A percentile compares a stretch with the other conserved stretches of the same genome.
Conservation (phyloP, 2,888 invertebrate genomes). For the Autographa gamma region DNA sequence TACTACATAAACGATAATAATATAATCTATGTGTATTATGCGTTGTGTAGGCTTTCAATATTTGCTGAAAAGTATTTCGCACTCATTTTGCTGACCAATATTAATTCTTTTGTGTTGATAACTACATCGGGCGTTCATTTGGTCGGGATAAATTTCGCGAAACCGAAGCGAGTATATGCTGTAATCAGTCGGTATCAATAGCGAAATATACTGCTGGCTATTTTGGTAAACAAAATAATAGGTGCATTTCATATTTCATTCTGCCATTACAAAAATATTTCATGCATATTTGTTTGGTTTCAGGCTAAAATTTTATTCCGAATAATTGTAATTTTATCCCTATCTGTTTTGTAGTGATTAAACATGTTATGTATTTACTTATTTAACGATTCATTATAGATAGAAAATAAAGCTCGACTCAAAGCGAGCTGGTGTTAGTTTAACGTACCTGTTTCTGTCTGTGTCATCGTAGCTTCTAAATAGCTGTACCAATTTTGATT, state of each 20-base stretch:
- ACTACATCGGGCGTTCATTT: constrained; percentile 29
- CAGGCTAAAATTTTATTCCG: not conserved
- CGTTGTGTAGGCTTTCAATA: not conserved
- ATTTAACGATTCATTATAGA: not conserved
- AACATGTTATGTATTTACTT: not conserved
- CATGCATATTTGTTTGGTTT: not conserved
- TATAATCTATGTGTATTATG: no score
- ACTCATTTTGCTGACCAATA: constrained; percentile 15
- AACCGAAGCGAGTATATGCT: constrained; percentile 9
- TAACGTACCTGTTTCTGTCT: not conserved
- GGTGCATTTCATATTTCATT: constrained; percentile 12
- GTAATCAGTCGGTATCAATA: constrained; percentile 12
- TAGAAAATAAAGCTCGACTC: not conserved
- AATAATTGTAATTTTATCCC: not conserved
- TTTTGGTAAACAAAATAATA: constrained; percentile 13
- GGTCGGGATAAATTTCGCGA: constrained; percentile 28
- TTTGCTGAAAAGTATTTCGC: constrained; percentile 6
- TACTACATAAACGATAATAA: not conserved
- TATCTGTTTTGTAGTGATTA: not conserved
- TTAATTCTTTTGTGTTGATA: constrained; percentile 17
- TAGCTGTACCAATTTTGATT: not conserved
- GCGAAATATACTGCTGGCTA: constrained; percentile 7
- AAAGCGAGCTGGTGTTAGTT: not conserved
- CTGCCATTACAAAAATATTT: not conserved
- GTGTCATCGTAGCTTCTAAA: not conserved